A percentile compares a stretch with the other conserved stretches of the same genome.
Evolutionary conservation across 2,888 invertebrate species (phyloP).

Genomic region (Mythimna albipuncta): DNA sequence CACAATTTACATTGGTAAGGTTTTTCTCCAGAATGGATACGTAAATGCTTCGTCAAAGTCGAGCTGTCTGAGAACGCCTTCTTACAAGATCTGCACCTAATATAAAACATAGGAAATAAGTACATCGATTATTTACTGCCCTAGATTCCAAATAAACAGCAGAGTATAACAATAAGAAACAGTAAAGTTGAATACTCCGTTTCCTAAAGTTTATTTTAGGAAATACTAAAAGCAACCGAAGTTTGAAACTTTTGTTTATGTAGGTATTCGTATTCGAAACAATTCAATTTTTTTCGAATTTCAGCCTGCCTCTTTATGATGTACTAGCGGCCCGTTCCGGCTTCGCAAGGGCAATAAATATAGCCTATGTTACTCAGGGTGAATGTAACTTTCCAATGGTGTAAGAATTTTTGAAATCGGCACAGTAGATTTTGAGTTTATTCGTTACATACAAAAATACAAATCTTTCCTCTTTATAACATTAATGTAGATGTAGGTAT

Average conservation of each 20-base stretch:
- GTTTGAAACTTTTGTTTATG: background rate
- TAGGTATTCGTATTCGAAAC: too few relatives aligned
- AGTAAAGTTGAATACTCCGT: background rate
- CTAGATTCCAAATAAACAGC: background rate
- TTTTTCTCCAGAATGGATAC: slow-evolving; percentile 97
- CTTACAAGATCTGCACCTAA: slow-evolving; percentile 97
- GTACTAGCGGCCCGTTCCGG: too few relatives aligned
- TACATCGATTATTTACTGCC: background rate
- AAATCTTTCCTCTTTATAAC: too few relatives aligned
- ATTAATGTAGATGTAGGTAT: too few relatives aligned
- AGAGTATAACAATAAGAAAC: background rate
- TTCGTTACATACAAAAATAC: too few relatives aligned
- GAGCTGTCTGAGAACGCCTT: slow-evolving; percentile 99
- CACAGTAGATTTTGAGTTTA: too few relatives aligned
- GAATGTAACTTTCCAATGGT: too few relatives aligned
- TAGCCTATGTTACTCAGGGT: too few relatives aligned
- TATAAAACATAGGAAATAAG: background rate
- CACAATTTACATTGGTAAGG: slow-evolving; percentile 99
- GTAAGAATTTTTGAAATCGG: too few relatives aligned
- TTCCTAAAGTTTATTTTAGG: background rate
- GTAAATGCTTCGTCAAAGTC: slow-evolving; percentile 98
- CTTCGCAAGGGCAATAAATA: too few relatives aligned
- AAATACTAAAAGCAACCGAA: background rate
- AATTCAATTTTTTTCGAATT: too few relatives aligned
- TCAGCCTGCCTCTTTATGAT: background rate